Base-by-base conservation (phyloP, 2,113 vertebrate species). In the Mesitornis unicolor region DNA sequence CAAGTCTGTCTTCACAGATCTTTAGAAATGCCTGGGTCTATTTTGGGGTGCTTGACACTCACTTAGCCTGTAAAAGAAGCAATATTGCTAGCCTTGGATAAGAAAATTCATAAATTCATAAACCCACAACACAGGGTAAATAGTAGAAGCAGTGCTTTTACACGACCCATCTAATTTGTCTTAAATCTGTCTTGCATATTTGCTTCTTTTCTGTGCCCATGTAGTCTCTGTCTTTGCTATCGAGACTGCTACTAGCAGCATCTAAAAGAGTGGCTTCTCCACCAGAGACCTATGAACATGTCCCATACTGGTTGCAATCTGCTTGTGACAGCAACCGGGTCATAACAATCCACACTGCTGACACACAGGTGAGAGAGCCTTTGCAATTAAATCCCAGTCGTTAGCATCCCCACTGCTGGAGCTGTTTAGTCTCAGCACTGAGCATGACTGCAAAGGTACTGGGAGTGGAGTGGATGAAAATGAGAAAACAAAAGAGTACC, bases 271-370 rank as follows among this genome's bases (percentile, higher is more conserved):
- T 42, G 45, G 29, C 60, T 74, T 70, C 73, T 81, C 22, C 61
- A 1, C 47, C 70, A 36, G 11, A 67, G 48, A 53, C 42, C 45
- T 45, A 15, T 1, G 4, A 43, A 74, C 29, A 6, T 1, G 1
- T 54, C 25, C 50, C 45, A 10, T 31, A 26, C 25, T 11, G 68
- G 28, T 0, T 50, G 19, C 22, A 69, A 31, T 42, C 50, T 57
- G 59, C 54, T 74, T 51, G 51, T 45, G 42, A 36, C 82, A 90
- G 40, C 48, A 64, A 8, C 54, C 29, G 64, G 59, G 33, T 70
- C 17, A 13, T 2, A 50, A 45, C 9, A 80, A 13, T 19, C 28
- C 64, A 53, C 18, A 8, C 19, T 63, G 47, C 69, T 69, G 76
- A 61, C 42, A 50, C 8, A 43, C 26, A 80, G 71, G 76, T 40